Evolutionary conservation across 2,113 vertebrate genomes (phyloP).

Genomic region (Gallinago undulata): DNA sequence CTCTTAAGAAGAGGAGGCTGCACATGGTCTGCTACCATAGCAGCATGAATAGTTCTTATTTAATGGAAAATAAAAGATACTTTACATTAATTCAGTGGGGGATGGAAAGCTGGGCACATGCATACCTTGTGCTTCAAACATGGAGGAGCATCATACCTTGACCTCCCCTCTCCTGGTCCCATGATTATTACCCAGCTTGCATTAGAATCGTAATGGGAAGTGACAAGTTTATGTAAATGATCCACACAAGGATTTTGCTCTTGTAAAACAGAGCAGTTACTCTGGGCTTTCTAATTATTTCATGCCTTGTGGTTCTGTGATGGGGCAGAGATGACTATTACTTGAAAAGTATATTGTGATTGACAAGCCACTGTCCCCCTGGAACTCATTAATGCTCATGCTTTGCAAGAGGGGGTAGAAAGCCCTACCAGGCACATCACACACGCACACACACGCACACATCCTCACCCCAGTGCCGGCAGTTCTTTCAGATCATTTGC

Average conservation of each 20-base stretch:
- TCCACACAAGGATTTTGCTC: constrained; percentile 78
- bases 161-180: constrained; percentile 61
- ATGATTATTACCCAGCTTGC: constrained; percentile 65
- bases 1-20: constrained; percentile 76
- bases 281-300: constrained; percentile 88
- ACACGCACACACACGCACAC: not conserved
- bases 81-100: constrained; percentile 70
- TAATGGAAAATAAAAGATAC: constrained; percentile 79
- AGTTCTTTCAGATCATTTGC: constrained; percentile 68
- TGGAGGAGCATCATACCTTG: constrained; percentile 61
- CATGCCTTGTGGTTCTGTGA: constrained; percentile 86
- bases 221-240: constrained; percentile 87
- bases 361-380: constrained; percentile 82
- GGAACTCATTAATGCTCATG: constrained; percentile 83
- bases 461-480: not conserved
- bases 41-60: constrained; percentile 76
- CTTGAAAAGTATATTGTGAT: constrained; percentile 81
- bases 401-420: constrained; percentile 71
- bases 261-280: constrained; percentile 86
- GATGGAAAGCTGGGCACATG: constrained; percentile 67
- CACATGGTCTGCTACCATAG: constrained; percentile 79
- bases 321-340: constrained; percentile 76
- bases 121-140: constrained; percentile 59
- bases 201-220: constrained; percentile 77
- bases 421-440: constrained; percentile 71